A percentile compares a stretch with the other conserved stretches of the same genome.
These are phyloP conservation scores for Podotricha telesiphe DNA, from an alignment of 2,888 invertebrate genomes.

Conservation along the genomic window DNA sequence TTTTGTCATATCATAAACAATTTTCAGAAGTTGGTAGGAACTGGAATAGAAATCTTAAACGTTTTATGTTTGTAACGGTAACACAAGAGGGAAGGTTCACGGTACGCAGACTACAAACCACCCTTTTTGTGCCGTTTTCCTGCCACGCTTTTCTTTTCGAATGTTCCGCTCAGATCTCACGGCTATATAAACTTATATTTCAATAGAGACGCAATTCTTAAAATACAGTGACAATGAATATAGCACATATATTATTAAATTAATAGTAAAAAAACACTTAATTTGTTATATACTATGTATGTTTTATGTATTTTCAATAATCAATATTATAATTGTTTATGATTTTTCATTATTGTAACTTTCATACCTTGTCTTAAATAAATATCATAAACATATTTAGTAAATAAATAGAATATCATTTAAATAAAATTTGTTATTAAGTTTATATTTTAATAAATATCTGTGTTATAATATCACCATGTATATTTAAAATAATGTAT, in stretches of 20 bases:
- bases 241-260: background rate
- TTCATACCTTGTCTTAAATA: background rate
- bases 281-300: no score
- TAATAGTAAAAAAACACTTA: background rate
- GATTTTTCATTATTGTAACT: background rate
- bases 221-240: background rate
- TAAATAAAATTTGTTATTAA: no score
- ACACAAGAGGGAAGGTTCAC: conserved; percentile 28
- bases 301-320: no score
- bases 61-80: conserved; percentile 13
- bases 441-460: background rate
- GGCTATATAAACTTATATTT: conserved; percentile 42
- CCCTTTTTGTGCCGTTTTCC: conserved; percentile 72
- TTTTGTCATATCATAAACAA: background rate
- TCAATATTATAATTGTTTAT: no score
- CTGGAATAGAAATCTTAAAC: conserved; percentile 7
- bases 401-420: background rate
- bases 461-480: background rate
- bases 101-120: conserved; percentile 61
- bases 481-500: background rate
- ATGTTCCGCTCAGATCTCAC: conserved; percentile 56
- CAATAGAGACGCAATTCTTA: conserved; percentile 45
- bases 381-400: no score
- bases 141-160: conserved; percentile 71
- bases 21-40: background rate